These are phyloP conservation scores for Drosophila orosa DNA, from an alignment of 1,140 invertebrate genomes.

Conservation along the genomic window DNA sequence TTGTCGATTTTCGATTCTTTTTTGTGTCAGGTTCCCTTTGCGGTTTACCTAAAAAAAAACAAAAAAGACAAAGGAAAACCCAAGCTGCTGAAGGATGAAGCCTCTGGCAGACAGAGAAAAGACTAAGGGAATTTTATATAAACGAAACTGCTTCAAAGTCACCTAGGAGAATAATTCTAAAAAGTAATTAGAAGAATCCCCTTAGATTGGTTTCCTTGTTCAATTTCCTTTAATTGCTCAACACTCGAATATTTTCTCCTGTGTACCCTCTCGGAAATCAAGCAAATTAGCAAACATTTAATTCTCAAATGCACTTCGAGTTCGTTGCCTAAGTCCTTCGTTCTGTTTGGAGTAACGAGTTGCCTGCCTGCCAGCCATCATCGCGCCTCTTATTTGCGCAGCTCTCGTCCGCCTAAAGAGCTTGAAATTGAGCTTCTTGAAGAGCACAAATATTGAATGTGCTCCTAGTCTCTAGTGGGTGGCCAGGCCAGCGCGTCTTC, in stretches of 20 bases:
- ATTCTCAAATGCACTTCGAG: slow-evolving; percentile 67
- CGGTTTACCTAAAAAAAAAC: slow-evolving; percentile 26
- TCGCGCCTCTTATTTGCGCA: slow-evolving; percentile 31
- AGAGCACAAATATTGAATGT: slow-evolving; percentile 48
- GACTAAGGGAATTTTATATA: not conserved
- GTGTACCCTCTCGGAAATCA: slow-evolving; percentile 50
- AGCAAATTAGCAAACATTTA: slow-evolving; percentile 78
- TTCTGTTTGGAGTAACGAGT: slow-evolving; percentile 35
- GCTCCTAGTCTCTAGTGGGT: slow-evolving; percentile 36
- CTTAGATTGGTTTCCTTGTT: not conserved
- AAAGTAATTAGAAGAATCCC: not conserved
- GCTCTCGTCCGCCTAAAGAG: slow-evolving; percentile 51
- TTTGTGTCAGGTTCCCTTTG: slow-evolving; percentile 24
- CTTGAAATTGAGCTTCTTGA: slow-evolving; percentile 66
- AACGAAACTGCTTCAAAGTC: slow-evolving; percentile 3
- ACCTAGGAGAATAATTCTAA: not conserved
- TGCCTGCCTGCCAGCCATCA: slow-evolving; percentile 19
- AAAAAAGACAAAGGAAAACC: not conserved
- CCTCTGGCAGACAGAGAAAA: not conserved
- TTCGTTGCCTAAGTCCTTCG: slow-evolving; percentile 77
- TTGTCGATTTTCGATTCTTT: slow-evolving; percentile 27
- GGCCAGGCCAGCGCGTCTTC: slow-evolving; percentile 16
- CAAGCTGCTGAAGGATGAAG: slow-evolving; percentile 9
- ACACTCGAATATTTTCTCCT: slow-evolving; percentile 32
- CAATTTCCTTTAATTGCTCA: slow-evolving; percentile 5